Percentiles rank a stretch among this genome's conserved stretches.
phyloP scores from a whole-genome alignment of 2,113 vertebrate species.

The Pituophis catenifer region DNA sequence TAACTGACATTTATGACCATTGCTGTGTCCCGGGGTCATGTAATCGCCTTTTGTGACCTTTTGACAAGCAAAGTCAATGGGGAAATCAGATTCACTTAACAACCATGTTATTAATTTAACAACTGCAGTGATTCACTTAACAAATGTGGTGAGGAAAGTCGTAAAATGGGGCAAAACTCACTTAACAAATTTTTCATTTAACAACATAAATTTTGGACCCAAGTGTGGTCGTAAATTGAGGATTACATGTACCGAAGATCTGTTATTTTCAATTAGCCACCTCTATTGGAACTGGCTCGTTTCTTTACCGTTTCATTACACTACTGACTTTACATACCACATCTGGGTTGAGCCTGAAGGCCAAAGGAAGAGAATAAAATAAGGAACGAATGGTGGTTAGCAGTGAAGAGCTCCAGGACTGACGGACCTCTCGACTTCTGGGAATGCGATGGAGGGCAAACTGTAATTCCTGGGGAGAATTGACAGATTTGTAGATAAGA shows the following conservation, averaged over 20 bases:
- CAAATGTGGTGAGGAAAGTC: no score
- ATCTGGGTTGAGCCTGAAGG: constrained; percentile 84
- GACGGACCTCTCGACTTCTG: constrained; percentile 88
- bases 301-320: background rate
- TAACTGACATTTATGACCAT: no score
- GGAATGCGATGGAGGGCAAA: constrained; percentile 82
- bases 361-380: constrained; percentile 78
- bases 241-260: background rate
- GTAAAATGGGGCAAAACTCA: no score
- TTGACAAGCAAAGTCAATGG: no score
- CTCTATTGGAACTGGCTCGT: background rate
- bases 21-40: no score
- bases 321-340: constrained; percentile 78
- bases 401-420: constrained; percentile 85
- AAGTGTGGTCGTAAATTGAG: background rate
- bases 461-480: constrained; percentile 59
- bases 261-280: constrained; percentile 4
- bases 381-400: constrained; percentile 78
- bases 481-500: background rate
- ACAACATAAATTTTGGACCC: no score
- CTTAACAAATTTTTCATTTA: no score
- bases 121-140: no score
- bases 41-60: no score
- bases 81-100: no score
- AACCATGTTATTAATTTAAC: no score